phyloP scores from a whole-genome alignment of 1,140 invertebrate genomes.

The Callitettix versicolor region DNA sequence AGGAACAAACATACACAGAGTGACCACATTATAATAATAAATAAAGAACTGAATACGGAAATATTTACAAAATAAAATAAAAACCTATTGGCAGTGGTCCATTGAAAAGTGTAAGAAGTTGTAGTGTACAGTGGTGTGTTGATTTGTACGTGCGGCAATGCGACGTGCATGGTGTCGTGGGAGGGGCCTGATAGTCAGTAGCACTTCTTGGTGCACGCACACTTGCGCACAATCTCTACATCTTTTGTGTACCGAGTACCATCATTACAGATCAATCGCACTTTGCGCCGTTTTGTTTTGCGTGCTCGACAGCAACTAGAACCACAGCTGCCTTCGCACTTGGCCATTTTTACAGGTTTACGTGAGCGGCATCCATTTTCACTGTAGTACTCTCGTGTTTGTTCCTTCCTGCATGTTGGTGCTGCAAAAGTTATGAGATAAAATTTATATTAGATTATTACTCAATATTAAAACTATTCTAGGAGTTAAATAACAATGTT shows the following conservation, averaged over 20 bases:
- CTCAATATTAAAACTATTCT: background rate
- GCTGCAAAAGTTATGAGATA: conserved; percentile 34
- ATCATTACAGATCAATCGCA: conserved; percentile 84
- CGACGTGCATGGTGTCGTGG: conserved; percentile 14
- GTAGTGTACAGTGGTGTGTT: background rate
- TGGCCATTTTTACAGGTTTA: conserved; percentile 79
- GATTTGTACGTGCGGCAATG: conserved; percentile 19
- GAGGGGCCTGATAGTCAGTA: conserved; percentile 40
- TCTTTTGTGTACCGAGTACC: conserved; percentile 89
- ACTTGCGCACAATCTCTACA: conserved; percentile 91
- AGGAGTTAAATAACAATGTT: no score
- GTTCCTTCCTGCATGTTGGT: conserved; percentile 77
- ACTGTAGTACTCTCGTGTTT: conserved; percentile 77
- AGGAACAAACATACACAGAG: conserved; percentile 34
- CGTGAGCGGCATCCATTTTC: conserved; percentile 81
- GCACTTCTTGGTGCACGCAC: conserved; percentile 76
- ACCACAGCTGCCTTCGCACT: conserved; percentile 62
- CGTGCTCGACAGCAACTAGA: conserved; percentile 76
- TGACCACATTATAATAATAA: conserved; percentile 28
- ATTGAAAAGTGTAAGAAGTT: conserved; percentile 1
- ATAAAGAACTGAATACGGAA: conserved; percentile 25
- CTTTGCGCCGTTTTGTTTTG: conserved; percentile 84
- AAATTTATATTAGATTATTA: background rate
- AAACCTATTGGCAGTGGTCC: conserved; percentile 13
- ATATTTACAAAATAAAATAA: conserved; percentile 28